These are phyloP conservation scores for Drosophila mojavensis DNA, from an alignment of 1,140 invertebrate genomes.

Conservation along the genomic window DNA sequence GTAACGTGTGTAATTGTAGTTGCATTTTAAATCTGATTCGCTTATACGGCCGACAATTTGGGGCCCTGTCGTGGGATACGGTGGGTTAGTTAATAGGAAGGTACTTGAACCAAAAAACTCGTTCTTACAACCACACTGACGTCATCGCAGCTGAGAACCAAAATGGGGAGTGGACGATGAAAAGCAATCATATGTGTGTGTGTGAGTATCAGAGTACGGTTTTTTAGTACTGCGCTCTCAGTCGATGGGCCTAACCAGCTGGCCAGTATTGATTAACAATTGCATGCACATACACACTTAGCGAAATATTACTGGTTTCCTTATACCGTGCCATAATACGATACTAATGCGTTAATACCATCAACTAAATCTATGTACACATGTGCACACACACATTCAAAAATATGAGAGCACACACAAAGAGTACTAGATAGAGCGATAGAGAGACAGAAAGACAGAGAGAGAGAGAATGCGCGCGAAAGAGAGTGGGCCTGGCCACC, in stretches of 20 bases:
- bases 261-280: slow-evolving; percentile 70
- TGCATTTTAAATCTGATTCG: slow-evolving; percentile 55
- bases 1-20: slow-evolving; percentile 77
- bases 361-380: slow-evolving; percentile 43
- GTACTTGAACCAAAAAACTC: slow-evolving; percentile 53
- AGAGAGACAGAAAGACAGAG: slow-evolving; percentile 5
- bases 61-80: slow-evolving; percentile 18
- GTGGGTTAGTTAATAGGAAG: not conserved
- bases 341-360: slow-evolving; percentile 70
- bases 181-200: slow-evolving; percentile 56
- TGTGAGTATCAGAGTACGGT: slow-evolving; percentile 24
- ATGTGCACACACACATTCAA: slow-evolving; percentile 11
- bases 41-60: not conserved
- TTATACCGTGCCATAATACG: slow-evolving; percentile 54
- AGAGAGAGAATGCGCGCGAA: slow-evolving; percentile 20
- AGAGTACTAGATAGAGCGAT: slow-evolving; percentile 4
- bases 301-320: slow-evolving; percentile 33
- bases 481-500: slow-evolving; percentile 45
- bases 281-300: slow-evolving; percentile 13
- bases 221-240: slow-evolving; percentile 33
- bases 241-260: slow-evolving; percentile 52
- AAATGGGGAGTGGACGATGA: slow-evolving; percentile 73
- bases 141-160: slow-evolving; percentile 77
- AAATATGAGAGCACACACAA: slow-evolving; percentile 23
- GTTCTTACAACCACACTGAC: slow-evolving; percentile 80